A percentile compares a stretch with the other conserved stretches of the same genome.
Evolutionary conservation across 2,888 invertebrate species (phyloP).

Genomic region (Podabrus alpinus): DNA sequence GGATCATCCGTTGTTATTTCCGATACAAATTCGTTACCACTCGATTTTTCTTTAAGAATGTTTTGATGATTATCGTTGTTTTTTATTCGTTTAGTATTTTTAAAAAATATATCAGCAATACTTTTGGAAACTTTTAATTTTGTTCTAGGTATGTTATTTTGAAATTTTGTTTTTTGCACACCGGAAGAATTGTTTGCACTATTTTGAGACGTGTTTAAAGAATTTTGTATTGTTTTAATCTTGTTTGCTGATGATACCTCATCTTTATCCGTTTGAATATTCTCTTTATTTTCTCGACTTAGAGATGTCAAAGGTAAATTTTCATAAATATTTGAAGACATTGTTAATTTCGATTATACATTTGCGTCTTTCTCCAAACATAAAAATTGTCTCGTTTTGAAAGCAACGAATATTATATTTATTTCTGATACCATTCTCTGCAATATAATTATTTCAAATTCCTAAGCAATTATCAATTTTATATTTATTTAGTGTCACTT

Average conservation of each 20-base stretch:
- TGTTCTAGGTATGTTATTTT: conserved; percentile 38
- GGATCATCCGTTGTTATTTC: conserved; percentile 28
- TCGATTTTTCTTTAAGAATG: conserved; percentile 3
- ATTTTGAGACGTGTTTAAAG: conserved; percentile 36
- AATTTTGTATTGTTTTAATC: conserved; percentile 43
- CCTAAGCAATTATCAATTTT: not conserved
- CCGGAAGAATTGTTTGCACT: conserved; percentile 49
- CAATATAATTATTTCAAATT: not conserved
- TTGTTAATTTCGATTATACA: conserved; percentile 26
- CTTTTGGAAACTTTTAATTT: conserved; percentile 44
- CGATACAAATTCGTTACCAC: conserved; percentile 31
- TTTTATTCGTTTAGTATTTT: conserved; percentile 19
- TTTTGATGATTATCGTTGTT: not conserved
- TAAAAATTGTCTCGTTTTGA: not conserved
- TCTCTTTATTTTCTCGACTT: conserved; percentile 38
- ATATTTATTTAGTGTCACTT: not conserved
- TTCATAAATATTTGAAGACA: conserved; percentile 47
- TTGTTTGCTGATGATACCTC: conserved; percentile 34
- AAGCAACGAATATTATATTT: not conserved
- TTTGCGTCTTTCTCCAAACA: not conserved
- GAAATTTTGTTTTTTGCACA: conserved; percentile 38
- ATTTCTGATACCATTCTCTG: not conserved
- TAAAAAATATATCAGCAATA: conserved; percentile 39
- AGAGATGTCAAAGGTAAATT: conserved; percentile 48
- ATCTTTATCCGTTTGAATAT: conserved; percentile 25